Evolutionary conservation across 1,140 invertebrate species (phyloP).

Genomic region (Drosophila chauvacae): DNA sequence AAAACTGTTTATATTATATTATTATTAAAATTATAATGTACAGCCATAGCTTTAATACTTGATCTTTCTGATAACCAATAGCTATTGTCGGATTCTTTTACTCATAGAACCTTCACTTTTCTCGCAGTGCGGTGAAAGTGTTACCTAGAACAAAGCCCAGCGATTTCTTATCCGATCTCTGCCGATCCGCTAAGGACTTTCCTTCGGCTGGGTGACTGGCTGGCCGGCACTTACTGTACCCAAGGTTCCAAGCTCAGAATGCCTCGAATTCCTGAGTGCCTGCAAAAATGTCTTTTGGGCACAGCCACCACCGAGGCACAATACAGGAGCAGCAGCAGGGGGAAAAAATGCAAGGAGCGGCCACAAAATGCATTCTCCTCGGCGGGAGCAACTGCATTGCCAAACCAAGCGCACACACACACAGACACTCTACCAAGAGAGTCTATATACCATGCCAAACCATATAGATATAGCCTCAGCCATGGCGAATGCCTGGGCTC

Average conservation of each 20-base stretch:
- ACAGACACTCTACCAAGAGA: not conserved
- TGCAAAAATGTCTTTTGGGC: constrained; percentile 55
- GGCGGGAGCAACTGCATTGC: constrained; percentile 73
- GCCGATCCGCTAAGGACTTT: constrained; percentile 35
- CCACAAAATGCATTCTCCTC: constrained; percentile 77
- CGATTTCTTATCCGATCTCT: constrained; percentile 18
- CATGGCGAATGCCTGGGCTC: constrained; percentile 56
- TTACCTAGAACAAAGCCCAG: constrained; percentile 19
- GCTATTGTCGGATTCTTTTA: not conserved
- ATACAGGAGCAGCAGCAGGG: constrained; percentile 29
- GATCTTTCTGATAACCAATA: not conserved
- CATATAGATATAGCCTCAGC: constrained; percentile 16
- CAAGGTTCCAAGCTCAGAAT: constrained; percentile 48
- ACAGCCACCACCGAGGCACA: constrained; percentile 32
- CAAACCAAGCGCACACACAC: constrained; percentile 59
- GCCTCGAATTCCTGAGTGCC: constrained; percentile 53
- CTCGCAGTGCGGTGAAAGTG: constrained; percentile 40
- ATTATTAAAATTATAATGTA: too few species aligned
- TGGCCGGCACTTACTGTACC: constrained; percentile 61
- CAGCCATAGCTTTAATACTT: too few species aligned
- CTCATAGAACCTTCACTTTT: not conserved
- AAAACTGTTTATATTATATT: too few species aligned
- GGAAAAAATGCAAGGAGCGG: constrained; percentile 67
- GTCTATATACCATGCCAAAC: constrained; percentile 13
- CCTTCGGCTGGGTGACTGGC: constrained; percentile 1